Evolutionary conservation across 1,140 invertebrate genomes (phyloP).

Genomic region (Colletes latitarsis): DNA sequence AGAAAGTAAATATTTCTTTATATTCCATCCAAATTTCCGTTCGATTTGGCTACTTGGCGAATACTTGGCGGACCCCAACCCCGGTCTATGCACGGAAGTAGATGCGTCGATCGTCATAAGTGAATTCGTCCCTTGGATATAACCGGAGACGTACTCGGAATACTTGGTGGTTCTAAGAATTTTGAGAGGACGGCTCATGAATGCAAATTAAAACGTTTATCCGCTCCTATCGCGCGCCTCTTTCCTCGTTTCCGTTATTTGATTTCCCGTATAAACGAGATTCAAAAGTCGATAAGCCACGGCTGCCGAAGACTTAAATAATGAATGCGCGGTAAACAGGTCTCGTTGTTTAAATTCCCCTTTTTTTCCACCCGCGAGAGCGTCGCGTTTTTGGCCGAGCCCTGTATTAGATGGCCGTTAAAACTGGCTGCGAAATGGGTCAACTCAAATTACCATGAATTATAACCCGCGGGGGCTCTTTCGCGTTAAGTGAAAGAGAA

Average conservation of each 20-base stretch:
- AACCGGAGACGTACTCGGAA: constrained; percentile 64
- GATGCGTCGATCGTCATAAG: constrained; percentile 64
- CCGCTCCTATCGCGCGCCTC: constrained; percentile 42
- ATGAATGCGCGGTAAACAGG: constrained; percentile 21
- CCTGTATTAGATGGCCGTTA: constrained; percentile 17
- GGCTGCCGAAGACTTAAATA: constrained; percentile 26
- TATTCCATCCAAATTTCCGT: neutral
- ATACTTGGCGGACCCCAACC: constrained; percentile 4
- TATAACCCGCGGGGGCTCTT: neutral
- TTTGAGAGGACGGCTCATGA: constrained; percentile 75
- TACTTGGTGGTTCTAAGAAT: constrained; percentile 70
- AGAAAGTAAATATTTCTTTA: neutral
- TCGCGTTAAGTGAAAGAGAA: constrained; percentile 6
- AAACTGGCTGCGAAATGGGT: constrained; percentile 8
- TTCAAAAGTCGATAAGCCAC: constrained; percentile 54
- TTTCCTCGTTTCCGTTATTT: constrained; percentile 62
- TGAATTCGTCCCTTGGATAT: constrained; percentile 63
- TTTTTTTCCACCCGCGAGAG: neutral
- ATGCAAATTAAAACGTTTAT: constrained; percentile 77
- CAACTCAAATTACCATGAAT: constrained; percentile 26
- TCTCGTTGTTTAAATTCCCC: constrained; percentile 26
- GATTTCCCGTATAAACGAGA: constrained; percentile 41
- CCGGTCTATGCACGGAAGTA: constrained; percentile 32
- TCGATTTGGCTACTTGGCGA: constrained; percentile 8
- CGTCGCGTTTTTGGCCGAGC: neutral